These are phyloP conservation scores for Vanacampus margaritifer DNA, from an alignment of 2,113 vertebrate species.

Conservation along the genomic window DNA sequence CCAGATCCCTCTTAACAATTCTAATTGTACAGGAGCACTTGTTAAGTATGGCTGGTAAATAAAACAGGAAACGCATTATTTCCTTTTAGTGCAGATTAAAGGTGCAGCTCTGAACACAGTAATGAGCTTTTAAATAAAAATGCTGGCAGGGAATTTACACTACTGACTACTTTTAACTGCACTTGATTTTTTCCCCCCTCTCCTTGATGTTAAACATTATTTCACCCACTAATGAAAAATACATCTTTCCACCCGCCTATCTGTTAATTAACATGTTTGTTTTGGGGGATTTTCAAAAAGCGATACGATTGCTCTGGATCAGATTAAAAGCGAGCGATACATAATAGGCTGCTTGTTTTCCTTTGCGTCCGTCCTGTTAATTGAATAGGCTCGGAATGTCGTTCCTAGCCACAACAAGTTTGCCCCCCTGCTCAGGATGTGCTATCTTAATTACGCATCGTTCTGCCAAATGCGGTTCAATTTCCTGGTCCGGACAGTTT, in stretches of 20 bases:
- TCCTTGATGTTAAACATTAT: constrained; percentile 71
- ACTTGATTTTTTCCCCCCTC: constrained; percentile 40
- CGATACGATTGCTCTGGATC: constrained; percentile 71
- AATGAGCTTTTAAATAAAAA: constrained; percentile 76
- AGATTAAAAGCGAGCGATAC: constrained; percentile 79
- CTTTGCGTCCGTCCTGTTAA: constrained; percentile 73
- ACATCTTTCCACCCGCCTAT: constrained; percentile 72
- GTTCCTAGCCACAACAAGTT: constrained; percentile 74
- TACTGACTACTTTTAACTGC: constrained; percentile 66
- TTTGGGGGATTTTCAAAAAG: constrained; percentile 69
- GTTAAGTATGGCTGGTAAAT: constrained; percentile 96
- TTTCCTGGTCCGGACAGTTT: constrained; percentile 83
- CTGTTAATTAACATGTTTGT: constrained; percentile 78
- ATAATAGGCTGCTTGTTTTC: constrained; percentile 74
- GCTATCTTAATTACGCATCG: constrained; percentile 81
- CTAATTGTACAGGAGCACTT: constrained; percentile 98
- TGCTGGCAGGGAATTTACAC: constrained; percentile 70
- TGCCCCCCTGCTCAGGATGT: constrained; percentile 56
- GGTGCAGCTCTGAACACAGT: constrained; percentile 73
- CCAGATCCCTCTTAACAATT: constrained; percentile 98
- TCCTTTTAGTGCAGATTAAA: constrained; percentile 94
- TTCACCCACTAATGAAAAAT: constrained; percentile 71
- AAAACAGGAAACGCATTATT: constrained; percentile 95
- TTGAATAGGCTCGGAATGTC: constrained; percentile 75
- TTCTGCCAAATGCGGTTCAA: constrained; percentile 79